A percentile compares a stretch with the other conserved stretches of the same genome.
Evolutionary conservation across 2,113 vertebrate species (phyloP).

Genomic region (Gracilinanus agilis): DNA sequence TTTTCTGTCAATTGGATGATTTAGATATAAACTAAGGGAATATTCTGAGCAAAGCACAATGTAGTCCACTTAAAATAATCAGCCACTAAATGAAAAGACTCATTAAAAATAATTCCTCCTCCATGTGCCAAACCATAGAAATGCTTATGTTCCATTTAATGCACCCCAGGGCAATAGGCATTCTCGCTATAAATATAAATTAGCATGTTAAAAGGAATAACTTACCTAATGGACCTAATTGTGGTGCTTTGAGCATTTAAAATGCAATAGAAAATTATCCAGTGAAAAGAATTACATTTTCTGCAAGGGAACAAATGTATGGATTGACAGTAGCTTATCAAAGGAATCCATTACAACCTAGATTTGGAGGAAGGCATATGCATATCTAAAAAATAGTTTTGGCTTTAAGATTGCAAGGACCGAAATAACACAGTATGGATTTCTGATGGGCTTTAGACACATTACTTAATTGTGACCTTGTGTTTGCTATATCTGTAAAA

Average conservation of each 20-base stretch:
- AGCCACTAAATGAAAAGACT: constrained; percentile 7
- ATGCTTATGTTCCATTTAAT: background rate
- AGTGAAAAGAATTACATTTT: constrained; percentile 38
- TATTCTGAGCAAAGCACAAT: background rate
- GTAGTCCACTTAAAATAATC: constrained; percentile 47
- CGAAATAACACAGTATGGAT: constrained; percentile 9
- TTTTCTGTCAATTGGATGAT: constrained; percentile 39
- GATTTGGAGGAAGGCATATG: background rate
- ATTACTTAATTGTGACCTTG: constrained; percentile 13
- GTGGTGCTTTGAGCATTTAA: background rate
- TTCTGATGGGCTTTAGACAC: too few relatives aligned
- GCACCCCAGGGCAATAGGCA: background rate
- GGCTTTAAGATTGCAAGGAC: constrained; percentile 21
- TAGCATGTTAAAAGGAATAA: constrained; percentile 35
- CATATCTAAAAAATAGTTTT: background rate
- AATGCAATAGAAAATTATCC: background rate
- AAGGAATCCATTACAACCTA: background rate
- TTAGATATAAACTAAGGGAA: constrained; percentile 21
- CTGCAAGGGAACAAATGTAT: background rate
- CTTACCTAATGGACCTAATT: constrained; percentile 52
- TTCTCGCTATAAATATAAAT: constrained; percentile 52
- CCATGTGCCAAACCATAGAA: background rate
- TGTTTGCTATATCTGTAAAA: background rate
- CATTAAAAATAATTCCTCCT: constrained; percentile 22
- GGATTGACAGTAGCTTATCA: background rate